A percentile compares a stretch with the other conserved stretches of the same genome.
Conservation (phyloP, 2,888 invertebrate species). For the Julus scandinavius region DNA sequence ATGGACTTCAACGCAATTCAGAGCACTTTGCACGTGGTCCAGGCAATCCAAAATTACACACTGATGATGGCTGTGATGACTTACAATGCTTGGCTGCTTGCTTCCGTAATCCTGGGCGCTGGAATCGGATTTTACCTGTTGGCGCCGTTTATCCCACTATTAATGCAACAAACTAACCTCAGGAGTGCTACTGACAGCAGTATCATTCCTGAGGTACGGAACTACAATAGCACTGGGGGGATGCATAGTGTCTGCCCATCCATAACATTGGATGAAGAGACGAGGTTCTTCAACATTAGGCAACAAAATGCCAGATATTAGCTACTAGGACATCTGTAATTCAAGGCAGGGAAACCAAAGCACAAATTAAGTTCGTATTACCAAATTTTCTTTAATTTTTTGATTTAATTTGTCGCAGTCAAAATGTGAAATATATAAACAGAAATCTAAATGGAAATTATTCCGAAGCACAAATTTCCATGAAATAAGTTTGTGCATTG, state of each 20-base stretch:
- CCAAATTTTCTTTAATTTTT: no score
- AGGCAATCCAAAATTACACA: constrained; percentile 11
- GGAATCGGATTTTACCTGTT: constrained; percentile 35
- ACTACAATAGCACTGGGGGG: neutral
- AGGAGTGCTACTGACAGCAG: neutral
- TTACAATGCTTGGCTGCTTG: constrained; percentile 53
- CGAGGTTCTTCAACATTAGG: neutral
- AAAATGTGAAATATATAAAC: no score
- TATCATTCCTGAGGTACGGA: neutral
- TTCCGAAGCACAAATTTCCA: no score
- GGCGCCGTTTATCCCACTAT: neutral
- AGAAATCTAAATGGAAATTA: no score
- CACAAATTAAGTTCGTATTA: no score
- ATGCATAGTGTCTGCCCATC: neutral
- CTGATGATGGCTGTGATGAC: constrained; percentile 54
- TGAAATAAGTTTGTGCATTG: no score
- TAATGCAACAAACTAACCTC: neutral
- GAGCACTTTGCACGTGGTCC: constrained; percentile 51
- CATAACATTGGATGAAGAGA: neutral
- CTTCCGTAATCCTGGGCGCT: constrained; percentile 40
- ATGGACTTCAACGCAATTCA: neutral
- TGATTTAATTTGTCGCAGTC: no score
- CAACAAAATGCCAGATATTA: neutral
- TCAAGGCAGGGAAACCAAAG: no score
- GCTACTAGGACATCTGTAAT: neutral